Evolutionary conservation across 2,797 vertebrate species (phyloP).

Genomic region (Meda fulgida): DNA sequence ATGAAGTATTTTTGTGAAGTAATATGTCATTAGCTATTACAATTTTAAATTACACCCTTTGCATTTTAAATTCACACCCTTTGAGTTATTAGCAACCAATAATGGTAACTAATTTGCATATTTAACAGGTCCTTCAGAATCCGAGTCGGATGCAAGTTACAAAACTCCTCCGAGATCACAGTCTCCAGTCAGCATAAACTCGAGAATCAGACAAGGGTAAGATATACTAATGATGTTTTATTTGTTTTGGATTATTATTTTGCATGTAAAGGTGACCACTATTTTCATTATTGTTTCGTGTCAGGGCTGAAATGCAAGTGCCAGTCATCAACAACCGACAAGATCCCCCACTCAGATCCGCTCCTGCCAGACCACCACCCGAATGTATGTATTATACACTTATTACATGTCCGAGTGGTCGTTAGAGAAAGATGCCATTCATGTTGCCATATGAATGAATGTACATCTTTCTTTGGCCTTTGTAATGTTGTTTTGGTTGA

Average conservation of each 20-base stretch:
- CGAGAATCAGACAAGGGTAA: constrained; percentile 67
- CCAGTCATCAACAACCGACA: constrained; percentile 60
- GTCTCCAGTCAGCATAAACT: constrained; percentile 57
- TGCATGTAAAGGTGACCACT: background rate
- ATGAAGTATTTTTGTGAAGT: too few relatives aligned
- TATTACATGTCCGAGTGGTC: background rate
- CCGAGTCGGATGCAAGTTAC: constrained; percentile 79
- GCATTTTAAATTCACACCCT: background rate
- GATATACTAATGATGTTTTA: background rate
- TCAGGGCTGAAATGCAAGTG: constrained; percentile 67
- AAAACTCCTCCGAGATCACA: constrained; percentile 63
- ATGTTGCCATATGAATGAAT: background rate
- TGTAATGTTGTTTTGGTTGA: background rate
- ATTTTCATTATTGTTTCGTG: background rate
- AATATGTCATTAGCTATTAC: too few relatives aligned
- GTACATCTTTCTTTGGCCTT: background rate
- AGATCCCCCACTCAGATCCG: constrained; percentile 55
- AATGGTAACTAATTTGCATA: constrained; percentile 50
- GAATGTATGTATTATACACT: constrained; percentile 66
- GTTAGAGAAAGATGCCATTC: background rate
- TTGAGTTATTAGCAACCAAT: background rate
- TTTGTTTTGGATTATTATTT: background rate
- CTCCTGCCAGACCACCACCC: constrained; percentile 65
- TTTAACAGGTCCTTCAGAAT: constrained; percentile 62
- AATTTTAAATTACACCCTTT: too few relatives aligned